These are phyloP conservation scores for Melanotaenia pygmaea DNA, from an alignment of 2,797 vertebrate genomes.

Conservation along the genomic window DNA sequence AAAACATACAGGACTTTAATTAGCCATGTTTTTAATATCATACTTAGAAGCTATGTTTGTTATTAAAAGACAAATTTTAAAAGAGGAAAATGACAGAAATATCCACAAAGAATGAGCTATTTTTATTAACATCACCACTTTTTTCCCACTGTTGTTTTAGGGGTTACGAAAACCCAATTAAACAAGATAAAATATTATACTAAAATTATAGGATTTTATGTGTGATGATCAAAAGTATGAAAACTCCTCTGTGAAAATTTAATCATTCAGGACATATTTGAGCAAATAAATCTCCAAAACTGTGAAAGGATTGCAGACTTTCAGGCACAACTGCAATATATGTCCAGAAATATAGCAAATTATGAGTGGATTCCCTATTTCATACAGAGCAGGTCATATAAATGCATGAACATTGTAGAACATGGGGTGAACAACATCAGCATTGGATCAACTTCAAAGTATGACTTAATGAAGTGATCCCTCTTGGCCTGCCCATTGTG, in stretches of 20 bases:
- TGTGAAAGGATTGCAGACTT: neutral
- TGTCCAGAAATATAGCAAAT: neutral
- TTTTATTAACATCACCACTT: neutral
- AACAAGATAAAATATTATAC: too few relatives aligned
- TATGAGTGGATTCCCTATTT: neutral
- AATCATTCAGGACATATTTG: neutral
- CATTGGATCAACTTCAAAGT: conserved; percentile 4
- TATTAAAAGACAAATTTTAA: neutral
- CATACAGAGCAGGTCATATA: neutral
- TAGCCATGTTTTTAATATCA: neutral
- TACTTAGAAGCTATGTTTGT: neutral
- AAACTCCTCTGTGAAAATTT: neutral
- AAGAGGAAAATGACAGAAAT: neutral
- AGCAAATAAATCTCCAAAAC: neutral
- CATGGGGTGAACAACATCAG: neutral
- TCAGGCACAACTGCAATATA: neutral
- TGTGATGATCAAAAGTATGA: too few relatives aligned
- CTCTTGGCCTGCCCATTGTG: conserved; percentile 19
- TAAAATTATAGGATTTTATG: too few relatives aligned
- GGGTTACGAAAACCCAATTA: too few relatives aligned
- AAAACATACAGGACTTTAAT: neutral
- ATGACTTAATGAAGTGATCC: conserved; percentile 25
- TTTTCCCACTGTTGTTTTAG: neutral
- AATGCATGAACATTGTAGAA: neutral
- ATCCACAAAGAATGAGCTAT: neutral